Base-by-base conservation (phyloP, 2,113 vertebrate genomes). In the Eptatretus burgeri region DNA sequence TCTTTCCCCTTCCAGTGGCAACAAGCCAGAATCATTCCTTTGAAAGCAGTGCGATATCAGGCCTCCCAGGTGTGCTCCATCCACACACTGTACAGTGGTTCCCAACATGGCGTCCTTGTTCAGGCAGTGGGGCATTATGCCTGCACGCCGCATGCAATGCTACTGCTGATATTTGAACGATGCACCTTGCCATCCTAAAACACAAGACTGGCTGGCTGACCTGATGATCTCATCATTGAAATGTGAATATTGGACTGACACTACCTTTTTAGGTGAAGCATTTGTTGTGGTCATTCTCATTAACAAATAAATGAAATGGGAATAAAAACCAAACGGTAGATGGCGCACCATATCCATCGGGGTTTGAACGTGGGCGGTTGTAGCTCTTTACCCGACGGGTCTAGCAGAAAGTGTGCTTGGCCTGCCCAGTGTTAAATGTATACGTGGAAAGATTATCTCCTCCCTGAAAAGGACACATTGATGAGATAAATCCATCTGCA, bases 381-480 rank as follows among this genome's bases (percentile, higher is more conserved):
- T 94, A 98, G 74, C 91, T 98, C 74, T 98, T 87, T 60, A 95
- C 83, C 0, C 91, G 86, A 14, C 89, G 94, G n/a, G 70, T 81
- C 75, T 83, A 93, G 74, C 87, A 98, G 75, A 98, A 98, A 1
- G 75, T 88, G 69, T 95, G 89, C 74, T 83, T 79, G 49, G 86
- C 88, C 65, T 68, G 20, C 51, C 81, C 82, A 2, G 84, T 88
- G 72, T 95, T 89, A 70, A 88, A 95, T 2, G 82, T 88, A 68
- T 98, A 98, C 0, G 79, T 86, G 63, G 81, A 83, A 68, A 95
- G 71, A 66, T 77, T 78, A n/a, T 84, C 81, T 1, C 71, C 75
- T 9, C 87, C 91, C 91, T 96, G 65, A 13, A 63, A 63, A 64
- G 27, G 27, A 7, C 27, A 41, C 27, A 41, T 41, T 41, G 27